Evolutionary conservation across 2,888 invertebrate species (phyloP), one percentile per base, ranked within the genome.

Genomic region (Cataglyphis cursor): DNA sequence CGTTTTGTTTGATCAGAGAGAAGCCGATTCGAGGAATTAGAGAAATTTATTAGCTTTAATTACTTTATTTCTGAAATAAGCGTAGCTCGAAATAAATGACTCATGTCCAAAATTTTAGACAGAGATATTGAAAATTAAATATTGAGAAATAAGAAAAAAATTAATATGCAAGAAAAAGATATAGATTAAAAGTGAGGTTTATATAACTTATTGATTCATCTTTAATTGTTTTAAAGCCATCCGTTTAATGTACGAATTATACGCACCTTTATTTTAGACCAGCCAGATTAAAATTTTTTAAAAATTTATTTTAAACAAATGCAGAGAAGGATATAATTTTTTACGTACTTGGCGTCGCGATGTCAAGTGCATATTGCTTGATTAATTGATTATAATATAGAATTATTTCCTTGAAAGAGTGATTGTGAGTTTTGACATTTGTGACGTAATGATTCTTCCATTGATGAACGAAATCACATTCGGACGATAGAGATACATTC

Each of bases 1-100:
- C 21, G 31, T 57, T 59, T 31, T 31, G 31, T 57, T 78, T 72
- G 44, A 73, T 59, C 24, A 59, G 21, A 41, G 76, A 73, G 78
- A 73, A 72, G 72, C 31, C 18, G 44, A 72, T 44, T 35, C 18
- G 15, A n/a, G 6, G 76, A 41, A 54, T 8, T 21, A 28, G 18
- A 28, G 21, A 68, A 78, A 78, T 24, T 51, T 41, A 8, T 48
- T 15, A 31, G 18, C 15, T 28, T 28, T 28, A 28, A 28, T 28
- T 28, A 48, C 18, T 62, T 21, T 31, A 44, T 9, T 31, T 38
- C 1, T 38, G 21, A n/a, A 10, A 18, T 54, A 15, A 38, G 38
- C 8, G 5, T 28, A 38, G 9, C 5, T 54, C 9, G 54, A 68
- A 41, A n/a, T 6, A 18, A 51, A 51, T 51, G 64, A 75, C 10